Evolutionary conservation across 2,888 invertebrate species (phyloP), one percentile per base, ranked within the genome.

Genomic region (Trichogramma evanescens): DNA sequence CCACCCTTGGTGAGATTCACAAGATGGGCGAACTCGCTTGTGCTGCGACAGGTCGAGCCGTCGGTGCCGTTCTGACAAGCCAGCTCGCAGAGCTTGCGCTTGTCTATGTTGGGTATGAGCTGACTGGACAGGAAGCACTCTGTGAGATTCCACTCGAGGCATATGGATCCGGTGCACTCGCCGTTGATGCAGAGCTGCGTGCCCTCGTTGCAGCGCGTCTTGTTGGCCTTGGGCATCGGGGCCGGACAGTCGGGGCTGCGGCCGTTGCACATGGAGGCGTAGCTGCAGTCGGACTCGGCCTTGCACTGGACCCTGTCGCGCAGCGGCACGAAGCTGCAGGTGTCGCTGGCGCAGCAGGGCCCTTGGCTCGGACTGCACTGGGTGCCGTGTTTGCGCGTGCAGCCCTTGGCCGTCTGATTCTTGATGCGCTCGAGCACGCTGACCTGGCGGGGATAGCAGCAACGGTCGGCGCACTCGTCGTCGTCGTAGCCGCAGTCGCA

Each of bases 331-430:
- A 91, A 95, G 68, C 83, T 82, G 76, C 95, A 96, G 43, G 85
- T 83, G 63, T 84, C 84, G 65, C 88, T 83, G 71, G 87, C 84
- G 79, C 98, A 99, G 80, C 99, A 99, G 39, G 96, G 97, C 6
- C 99, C 99, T 82, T 98, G 93, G 58, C 96, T 96, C 0, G 98
- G 98, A 75, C 95, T 95, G 88, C 91, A 92, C 71, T 91, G 88
- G 0, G 91, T 90, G 62, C 84, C 83, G 50, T 83, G 83, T 68
- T 88, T 85, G 57, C 95, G 83, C 40, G 86, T 87, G 76, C 95
- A 96, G 4, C 92, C 89, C 68, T 85, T 86, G 48, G 92, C 92
- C 0, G 86, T 82, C 45, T 80, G 80, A 76, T 91, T 92, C 64
- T 81, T 79, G 59, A 83, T 84, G 65, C 82, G 83, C 69, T 91